Evolutionary conservation across 2,113 vertebrate species (phyloP), one percentile per base, ranked within the genome.

Genomic region (Strigops habroptila): DNA sequence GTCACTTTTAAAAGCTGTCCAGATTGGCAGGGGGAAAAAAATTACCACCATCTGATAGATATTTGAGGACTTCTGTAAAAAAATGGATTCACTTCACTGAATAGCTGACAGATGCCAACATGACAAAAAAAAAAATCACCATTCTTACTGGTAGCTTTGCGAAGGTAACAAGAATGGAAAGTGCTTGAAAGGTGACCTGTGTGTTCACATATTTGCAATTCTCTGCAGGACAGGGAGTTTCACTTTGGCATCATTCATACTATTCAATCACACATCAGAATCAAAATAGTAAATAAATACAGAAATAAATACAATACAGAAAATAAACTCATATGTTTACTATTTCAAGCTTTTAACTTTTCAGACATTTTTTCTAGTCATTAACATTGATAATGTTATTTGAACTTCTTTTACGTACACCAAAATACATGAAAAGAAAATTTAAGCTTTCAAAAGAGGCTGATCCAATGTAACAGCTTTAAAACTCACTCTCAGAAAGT

Each of bases 21-120:
- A 83, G 90, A 80, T 44, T 90, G 78, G n/a, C 91, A 93, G 53
- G 12, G 3, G 1, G 31, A 53, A 70, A 71, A 90, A 89, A 82
- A 76, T 49, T 85, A 41, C 62, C 59, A 59, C 21, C 7, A 90
- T 90, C 79, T 82, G 85, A 95, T 88, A 85, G 89, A 44, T 91
- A 85, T 37, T 91, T 93, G 91, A 92, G 0, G 22, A 85, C 44
- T 82, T 82, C 63, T 74, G 63, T 88, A 86, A 57, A 90, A 82
- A 95, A 79, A 87, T 27, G 37, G 82, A 91, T 82, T 91, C 85
- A 87, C 75, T 96, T 63, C 84, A 94, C 67, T 95, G 94, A 91
- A 79, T 63, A 92, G 28, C 41, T 91, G 93, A 94, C 87, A 90
- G 90, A 93, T 53, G 77, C 13, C 62, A 82, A 85, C 37, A 60